Percentiles rank a stretch among this genome's conserved stretches.
These are phyloP conservation scores for Cryptocheilus praepositus DNA, from an alignment of 2,888 invertebrate species.

Conservation along the genomic window DNA sequence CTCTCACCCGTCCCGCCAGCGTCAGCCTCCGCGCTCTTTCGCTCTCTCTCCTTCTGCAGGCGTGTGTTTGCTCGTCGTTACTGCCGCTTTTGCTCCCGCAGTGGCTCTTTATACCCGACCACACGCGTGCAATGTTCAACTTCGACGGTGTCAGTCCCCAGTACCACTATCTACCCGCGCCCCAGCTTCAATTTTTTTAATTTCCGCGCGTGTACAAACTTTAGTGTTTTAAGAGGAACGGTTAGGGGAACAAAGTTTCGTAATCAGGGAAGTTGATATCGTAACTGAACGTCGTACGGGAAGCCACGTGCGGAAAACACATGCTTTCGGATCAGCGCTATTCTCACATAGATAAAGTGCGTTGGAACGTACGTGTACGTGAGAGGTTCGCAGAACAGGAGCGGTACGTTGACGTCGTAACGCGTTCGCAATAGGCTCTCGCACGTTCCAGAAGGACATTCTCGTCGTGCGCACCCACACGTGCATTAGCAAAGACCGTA, in stretches of 20 bases:
- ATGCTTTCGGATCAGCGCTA: neutral
- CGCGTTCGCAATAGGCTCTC: too few relatives aligned
- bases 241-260: too few relatives aligned
- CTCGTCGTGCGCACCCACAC: slow-evolving; percentile 16
- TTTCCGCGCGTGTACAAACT: too few relatives aligned
- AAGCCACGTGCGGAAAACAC: neutral
- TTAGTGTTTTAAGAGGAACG: too few relatives aligned
- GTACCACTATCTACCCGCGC: neutral
- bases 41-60: slow-evolving; percentile 14
- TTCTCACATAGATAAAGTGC: too few relatives aligned
- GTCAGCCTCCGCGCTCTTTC: neutral
- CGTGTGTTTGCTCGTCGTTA: slow-evolving; percentile 50
- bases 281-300: neutral
- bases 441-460: too few relatives aligned
- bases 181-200: too few relatives aligned
- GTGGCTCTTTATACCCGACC: slow-evolving; percentile 42
- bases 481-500: slow-evolving; percentile 32
- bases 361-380: too few relatives aligned
- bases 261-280: neutral
- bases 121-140: slow-evolving; percentile 6
- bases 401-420: too few relatives aligned
- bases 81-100: slow-evolving; percentile 48
- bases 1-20: too few relatives aligned
- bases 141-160: neutral
- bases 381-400: too few relatives aligned